Conservation (phyloP, 2,113 vertebrate species). For the Glaucomys volans region DNA sequence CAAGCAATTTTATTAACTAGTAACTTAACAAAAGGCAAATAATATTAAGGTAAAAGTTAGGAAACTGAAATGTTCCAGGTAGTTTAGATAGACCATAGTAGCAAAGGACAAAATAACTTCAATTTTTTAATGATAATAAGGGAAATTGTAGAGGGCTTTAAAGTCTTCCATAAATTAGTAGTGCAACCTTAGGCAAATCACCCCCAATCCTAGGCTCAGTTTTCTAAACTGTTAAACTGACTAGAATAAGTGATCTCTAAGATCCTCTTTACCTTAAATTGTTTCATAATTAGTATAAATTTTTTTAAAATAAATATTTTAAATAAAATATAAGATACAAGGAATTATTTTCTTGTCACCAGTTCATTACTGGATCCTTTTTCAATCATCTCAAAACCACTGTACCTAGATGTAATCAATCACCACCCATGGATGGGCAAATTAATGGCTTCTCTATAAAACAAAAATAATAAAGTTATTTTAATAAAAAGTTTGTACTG, state of each 20-base stretch:
- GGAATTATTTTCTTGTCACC: not conserved
- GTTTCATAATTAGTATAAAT: not conserved
- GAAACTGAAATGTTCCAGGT: not conserved
- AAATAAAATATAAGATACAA: not conserved
- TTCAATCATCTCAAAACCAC: not conserved
- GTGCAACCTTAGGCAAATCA: not conserved
- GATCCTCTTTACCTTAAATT: not conserved
- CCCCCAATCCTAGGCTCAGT: not conserved
- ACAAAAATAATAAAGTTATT: not conserved
- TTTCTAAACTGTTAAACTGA: not conserved
- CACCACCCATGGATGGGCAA: not conserved
- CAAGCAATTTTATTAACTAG: not conserved
- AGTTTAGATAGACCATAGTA: not conserved
- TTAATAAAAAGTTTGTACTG: slow-evolving; percentile 66
- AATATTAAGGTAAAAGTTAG: not conserved
- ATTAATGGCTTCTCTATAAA: not conserved
- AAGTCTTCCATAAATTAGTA: not conserved
- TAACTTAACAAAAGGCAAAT: not conserved
- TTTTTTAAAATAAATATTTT: not conserved
- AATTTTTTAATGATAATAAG: not conserved
- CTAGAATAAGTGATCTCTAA: not conserved
- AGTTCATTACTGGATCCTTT: slow-evolving; percentile 37
- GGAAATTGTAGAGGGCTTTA: not conserved
- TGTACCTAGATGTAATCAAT: not conserved
- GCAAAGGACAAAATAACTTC: not conserved